Evolutionary conservation across 2,797 vertebrate genomes (phyloP).

Genomic region (Neosilurus hyrtlii): DNA sequence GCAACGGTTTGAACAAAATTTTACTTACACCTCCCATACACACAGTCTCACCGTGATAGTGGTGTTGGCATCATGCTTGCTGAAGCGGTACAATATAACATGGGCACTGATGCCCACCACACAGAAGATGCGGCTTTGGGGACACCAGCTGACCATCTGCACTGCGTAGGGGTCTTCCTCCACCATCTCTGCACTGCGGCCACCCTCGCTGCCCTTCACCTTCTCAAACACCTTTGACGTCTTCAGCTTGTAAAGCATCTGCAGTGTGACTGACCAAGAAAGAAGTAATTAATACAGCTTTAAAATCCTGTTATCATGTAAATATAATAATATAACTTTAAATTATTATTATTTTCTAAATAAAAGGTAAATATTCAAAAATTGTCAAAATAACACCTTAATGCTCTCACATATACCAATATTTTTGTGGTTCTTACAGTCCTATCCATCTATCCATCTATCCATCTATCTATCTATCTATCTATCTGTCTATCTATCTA

Average conservation of each 20-base stretch:
- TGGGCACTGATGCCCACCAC: constrained; percentile 92
- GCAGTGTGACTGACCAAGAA: constrained; percentile 83
- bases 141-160: constrained; percentile 97
- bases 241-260: constrained; percentile 98
- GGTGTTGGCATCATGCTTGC: constrained; percentile 88
- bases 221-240: constrained; percentile 97
- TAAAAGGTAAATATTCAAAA: not conserved
- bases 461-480: too few relatives aligned
- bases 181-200: constrained; percentile 80
- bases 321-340: not conserved
- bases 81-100: constrained; percentile 92
- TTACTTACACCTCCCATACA: not conserved
- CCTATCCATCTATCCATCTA: too few relatives aligned
- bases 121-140: constrained; percentile 92
- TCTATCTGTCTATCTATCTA: too few relatives aligned
- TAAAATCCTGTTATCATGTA: not conserved
- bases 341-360: not conserved
- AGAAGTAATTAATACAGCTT: not conserved
- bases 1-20: not conserved
- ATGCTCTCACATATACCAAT: not conserved
- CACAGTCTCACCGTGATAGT: constrained; percentile 87
- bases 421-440: not conserved
- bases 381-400: not conserved
- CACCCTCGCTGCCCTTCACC: constrained; percentile 80
- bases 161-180: constrained; percentile 95